Conservation (phyloP, 2,888 invertebrate species). For the Callinectes sapidus region DNA sequence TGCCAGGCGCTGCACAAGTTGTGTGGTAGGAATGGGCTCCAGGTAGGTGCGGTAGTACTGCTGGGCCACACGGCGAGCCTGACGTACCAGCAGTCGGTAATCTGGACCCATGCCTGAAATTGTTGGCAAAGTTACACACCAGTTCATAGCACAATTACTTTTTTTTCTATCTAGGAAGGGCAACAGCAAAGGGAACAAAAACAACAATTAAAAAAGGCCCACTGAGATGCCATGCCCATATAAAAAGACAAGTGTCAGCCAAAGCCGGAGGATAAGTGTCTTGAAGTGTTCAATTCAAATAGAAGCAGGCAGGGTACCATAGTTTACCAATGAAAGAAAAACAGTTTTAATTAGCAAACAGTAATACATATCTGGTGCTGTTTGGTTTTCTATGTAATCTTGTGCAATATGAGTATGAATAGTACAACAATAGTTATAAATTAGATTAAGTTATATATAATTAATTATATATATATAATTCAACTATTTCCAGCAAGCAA, state of each 20-base stretch:
- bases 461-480: not conserved
- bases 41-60: conserved; percentile 93
- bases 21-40: conserved; percentile 96
- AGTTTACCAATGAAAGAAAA: not conserved
- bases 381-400: too few relatives aligned
- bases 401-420: too few relatives aligned
- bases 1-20: conserved; percentile 96
- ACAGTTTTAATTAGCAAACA: too few relatives aligned
- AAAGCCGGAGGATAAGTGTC: too few relatives aligned
- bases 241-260: too few relatives aligned
- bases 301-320: too few relatives aligned
- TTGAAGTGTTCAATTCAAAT: too few relatives aligned
- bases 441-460: not conserved
- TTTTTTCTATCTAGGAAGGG: too few relatives aligned
- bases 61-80: conserved; percentile 96
- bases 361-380: too few relatives aligned
- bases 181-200: too few relatives aligned
- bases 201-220: too few relatives aligned
- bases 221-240: too few relatives aligned
- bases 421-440: not conserved
- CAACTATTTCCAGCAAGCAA: not conserved
- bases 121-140: conserved; percentile 10
- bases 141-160: not conserved
- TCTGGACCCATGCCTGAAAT: conserved; percentile 90
- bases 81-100: conserved; percentile 90